A percentile compares a stretch with the other conserved stretches of the same genome.
Conservation (phyloP, 2,113 vertebrate species). For the Actenoides hombroni region DNA sequence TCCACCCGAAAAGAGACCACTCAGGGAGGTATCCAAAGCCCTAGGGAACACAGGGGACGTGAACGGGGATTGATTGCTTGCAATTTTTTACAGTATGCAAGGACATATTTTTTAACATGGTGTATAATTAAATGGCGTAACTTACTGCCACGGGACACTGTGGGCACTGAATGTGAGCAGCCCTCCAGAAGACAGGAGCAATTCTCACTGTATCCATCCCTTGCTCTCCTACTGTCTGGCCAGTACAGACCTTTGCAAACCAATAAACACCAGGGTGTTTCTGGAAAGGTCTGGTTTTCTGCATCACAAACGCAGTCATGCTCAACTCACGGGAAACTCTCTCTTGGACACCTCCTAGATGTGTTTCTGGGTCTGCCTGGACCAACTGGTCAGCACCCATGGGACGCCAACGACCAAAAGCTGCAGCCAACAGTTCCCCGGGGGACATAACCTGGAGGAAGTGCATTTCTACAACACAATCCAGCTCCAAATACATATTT, state of each 20-base stretch:
- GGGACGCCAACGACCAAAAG: neutral
- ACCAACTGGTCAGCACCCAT: neutral
- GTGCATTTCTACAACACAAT: fast-evolving
- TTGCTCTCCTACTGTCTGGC: neutral
- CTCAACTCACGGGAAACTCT: neutral
- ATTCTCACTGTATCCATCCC: neutral
- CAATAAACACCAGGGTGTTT: neutral
- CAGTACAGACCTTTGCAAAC: neutral
- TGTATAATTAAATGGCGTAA: neutral
- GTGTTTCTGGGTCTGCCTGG: neutral
- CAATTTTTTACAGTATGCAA: neutral
- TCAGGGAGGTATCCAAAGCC: neutral
- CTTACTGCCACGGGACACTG: neutral
- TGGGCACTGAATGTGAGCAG: neutral
- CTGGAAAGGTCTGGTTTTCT: neutral
- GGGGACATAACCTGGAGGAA: neutral
- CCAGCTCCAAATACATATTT: neutral
- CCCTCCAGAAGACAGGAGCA: neutral
- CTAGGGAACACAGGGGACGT: neutral
- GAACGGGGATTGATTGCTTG: neutral
- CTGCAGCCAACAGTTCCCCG: neutral
- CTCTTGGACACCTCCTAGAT: neutral
- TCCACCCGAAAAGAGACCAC: neutral
- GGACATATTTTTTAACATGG: neutral
- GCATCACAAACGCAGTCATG: fast-evolving